Conservation (phyloP, 2,888 invertebrate species). For the Laothoe populi region DNA sequence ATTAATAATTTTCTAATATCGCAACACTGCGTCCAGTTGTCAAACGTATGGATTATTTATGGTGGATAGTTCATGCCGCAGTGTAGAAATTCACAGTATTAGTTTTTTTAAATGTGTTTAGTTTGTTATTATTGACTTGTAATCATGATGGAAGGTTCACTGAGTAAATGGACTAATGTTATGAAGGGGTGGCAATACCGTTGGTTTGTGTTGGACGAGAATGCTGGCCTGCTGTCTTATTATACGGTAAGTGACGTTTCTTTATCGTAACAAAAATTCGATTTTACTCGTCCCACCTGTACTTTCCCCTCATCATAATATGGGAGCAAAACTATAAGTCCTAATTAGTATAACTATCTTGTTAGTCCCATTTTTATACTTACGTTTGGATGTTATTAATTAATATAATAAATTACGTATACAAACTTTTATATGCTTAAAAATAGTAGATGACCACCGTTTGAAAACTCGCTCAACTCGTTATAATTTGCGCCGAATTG, state of each 20-base stretch:
- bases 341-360: too few relatives aligned
- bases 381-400: background rate
- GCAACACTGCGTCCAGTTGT: conserved; percentile 56
- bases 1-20: conserved; percentile 39
- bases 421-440: conserved; percentile 5
- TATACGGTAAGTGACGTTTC: conserved; percentile 94
- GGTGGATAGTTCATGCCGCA: conserved; percentile 62
- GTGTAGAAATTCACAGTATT: conserved; percentile 72
- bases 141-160: conserved; percentile 94
- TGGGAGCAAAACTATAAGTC: background rate
- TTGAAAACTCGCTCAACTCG: conserved; percentile 19
- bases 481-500: background rate
- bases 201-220: conserved; percentile 99
- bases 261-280: conserved; percentile 23
- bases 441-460: conserved; percentile 1
- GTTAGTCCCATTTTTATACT: background rate
- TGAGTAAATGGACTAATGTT: conserved; percentile 99
- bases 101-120: conserved; percentile 69
- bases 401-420: background rate
- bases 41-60: conserved; percentile 79
- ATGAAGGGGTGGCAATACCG: conserved; percentile 99
- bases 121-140: conserved; percentile 60
- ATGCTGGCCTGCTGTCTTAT: conserved; percentile 97
- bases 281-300: conserved; percentile 14
- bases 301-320: conserved; percentile 1